Evolutionary conservation across 2,888 invertebrate genomes (phyloP).

Genomic region (Molorchus minor): DNA sequence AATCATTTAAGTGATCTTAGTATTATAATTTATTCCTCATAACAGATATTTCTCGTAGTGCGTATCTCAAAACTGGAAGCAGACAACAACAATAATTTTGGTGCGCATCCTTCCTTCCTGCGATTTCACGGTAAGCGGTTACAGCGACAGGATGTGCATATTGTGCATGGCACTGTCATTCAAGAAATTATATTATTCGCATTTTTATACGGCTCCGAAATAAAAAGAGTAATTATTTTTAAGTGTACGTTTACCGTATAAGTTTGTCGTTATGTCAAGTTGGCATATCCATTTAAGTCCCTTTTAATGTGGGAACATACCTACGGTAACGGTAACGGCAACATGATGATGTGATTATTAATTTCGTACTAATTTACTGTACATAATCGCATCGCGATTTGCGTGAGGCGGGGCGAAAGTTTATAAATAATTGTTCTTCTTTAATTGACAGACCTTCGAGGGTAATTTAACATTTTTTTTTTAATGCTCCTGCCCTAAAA

Average conservation of each 20-base stretch:
- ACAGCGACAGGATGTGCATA: background rate
- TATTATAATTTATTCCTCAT: too few relatives aligned
- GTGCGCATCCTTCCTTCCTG: background rate
- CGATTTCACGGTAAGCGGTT: background rate
- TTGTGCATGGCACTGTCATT: background rate
- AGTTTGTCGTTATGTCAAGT: conserved; percentile 9
- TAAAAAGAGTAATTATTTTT: background rate
- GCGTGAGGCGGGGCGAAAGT: background rate
- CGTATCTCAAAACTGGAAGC: too few relatives aligned
- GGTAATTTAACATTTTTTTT: too few relatives aligned
- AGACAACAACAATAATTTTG: too few relatives aligned
- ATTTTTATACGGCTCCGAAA: background rate
- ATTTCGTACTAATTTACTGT: background rate
- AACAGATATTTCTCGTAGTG: too few relatives aligned
- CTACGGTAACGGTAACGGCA: conserved; percentile 4
- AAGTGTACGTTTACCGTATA: conserved; percentile 13
- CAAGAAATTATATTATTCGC: background rate
- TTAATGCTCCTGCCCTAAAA: too few relatives aligned
- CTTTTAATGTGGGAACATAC: conserved; percentile 20
- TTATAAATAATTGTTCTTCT: too few relatives aligned
- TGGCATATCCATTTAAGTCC: conserved; percentile 5
- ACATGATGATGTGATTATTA: background rate
- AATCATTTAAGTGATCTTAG: too few relatives aligned
- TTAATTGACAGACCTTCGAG: too few relatives aligned
- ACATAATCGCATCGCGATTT: background rate